Percentiles rank a stretch among this genome's conserved stretches.
phyloP scores from a whole-genome alignment of 2,888 invertebrate genomes.

The Lasioglossum malachurum region DNA sequence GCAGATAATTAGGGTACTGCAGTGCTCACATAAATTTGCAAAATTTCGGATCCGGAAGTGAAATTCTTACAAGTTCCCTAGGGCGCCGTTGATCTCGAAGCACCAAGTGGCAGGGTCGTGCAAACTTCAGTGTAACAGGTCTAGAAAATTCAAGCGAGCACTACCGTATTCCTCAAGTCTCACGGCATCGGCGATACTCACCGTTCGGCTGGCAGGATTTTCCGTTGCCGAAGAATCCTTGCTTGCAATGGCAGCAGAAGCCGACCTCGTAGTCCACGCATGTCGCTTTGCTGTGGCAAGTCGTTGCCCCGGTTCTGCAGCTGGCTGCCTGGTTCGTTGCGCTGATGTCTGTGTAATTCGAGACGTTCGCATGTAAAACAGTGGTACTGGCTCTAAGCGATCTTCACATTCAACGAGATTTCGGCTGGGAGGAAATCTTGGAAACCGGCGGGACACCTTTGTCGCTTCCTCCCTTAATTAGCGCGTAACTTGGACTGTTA shows the following conservation, averaged over 20 bases:
- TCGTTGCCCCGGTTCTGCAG: constrained; percentile 89
- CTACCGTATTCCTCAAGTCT: not conserved
- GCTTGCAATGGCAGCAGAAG: constrained; percentile 95
- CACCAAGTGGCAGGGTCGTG: not conserved
- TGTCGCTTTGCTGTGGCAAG: constrained; percentile 92
- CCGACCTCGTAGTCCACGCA: constrained; percentile 94
- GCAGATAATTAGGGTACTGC: constrained; percentile 17
- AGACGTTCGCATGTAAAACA: not conserved
- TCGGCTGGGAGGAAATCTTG: not conserved
- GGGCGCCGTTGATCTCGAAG: not conserved
- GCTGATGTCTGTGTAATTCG: constrained; percentile 46
- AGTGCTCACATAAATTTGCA: not conserved
- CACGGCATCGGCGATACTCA: constrained; percentile 70
- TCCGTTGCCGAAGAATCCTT: constrained; percentile 97
- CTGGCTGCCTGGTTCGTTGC: constrained; percentile 76
- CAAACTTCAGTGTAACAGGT: not conserved
- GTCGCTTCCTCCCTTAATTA: not conserved
- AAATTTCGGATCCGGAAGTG: not conserved
- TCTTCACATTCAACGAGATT: not conserved
- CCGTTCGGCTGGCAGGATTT: constrained; percentile 93
- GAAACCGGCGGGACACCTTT: not conserved
- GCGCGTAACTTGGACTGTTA: not conserved
- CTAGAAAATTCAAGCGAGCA: not conserved
- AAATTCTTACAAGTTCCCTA: not conserved
- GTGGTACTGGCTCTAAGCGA: no score